Evolutionary conservation across 2,888 invertebrate genomes (phyloP).

Genomic region (Lucinisca nassula): DNA sequence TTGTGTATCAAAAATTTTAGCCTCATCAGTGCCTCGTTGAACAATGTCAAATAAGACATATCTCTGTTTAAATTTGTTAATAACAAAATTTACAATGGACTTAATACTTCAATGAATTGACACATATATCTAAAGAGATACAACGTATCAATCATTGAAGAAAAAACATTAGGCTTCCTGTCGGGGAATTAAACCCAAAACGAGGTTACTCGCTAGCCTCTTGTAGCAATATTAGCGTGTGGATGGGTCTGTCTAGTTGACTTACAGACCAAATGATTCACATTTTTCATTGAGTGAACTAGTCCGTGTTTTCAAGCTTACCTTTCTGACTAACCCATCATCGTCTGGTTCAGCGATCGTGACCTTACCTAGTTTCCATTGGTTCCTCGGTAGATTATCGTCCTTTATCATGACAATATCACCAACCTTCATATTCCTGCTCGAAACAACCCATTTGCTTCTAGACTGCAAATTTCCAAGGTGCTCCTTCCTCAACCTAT

Average conservation of each 20-base stretch:
- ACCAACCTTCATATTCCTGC: constrained; percentile 47
- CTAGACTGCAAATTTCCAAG: constrained; percentile 49
- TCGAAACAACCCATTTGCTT: constrained; percentile 53
- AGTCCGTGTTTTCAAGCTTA: constrained; percentile 33
- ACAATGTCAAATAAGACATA: too few relatives aligned
- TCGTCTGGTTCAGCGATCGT: constrained; percentile 14
- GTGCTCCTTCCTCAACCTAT: constrained; percentile 67
- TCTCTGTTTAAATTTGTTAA: too few relatives aligned
- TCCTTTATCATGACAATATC: constrained; percentile 70
- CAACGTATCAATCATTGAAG: too few relatives aligned
- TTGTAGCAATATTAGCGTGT: constrained; percentile 59
- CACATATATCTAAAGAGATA: too few relatives aligned
- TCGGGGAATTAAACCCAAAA: neutral
- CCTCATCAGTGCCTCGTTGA: neutral
- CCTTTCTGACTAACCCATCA: constrained; percentile 58
- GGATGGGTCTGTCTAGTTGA: constrained; percentile 58
- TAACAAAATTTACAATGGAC: too few relatives aligned
- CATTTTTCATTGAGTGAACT: neutral
- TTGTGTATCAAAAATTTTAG: neutral
- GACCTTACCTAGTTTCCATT: constrained; percentile 57
- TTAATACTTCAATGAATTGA: too few relatives aligned
- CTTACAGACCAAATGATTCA: constrained; percentile 11
- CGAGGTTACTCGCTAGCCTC: constrained; percentile 20
- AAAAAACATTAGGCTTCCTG: neutral
- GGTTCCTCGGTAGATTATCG: constrained; percentile 37